These are phyloP conservation scores for Acanthurus lineatus DNA, from an alignment of 2,797 vertebrate species.

Conservation along the genomic window DNA sequence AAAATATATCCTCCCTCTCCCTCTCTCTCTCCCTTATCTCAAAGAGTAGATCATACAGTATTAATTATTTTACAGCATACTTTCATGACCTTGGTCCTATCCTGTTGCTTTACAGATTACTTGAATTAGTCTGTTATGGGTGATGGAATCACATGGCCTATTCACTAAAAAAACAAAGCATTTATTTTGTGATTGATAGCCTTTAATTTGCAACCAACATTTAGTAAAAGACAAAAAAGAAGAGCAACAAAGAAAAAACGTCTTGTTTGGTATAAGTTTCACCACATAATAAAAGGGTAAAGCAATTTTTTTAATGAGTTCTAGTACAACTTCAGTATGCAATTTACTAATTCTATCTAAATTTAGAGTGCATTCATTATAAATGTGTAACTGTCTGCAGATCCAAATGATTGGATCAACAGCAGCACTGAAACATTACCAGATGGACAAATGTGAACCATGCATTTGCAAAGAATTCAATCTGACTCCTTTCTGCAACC, in stretches of 20 bases:
- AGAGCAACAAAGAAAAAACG: neutral
- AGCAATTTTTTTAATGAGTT: neutral
- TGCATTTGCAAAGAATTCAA: neutral
- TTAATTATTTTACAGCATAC: constrained; percentile 63
- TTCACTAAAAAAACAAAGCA: neutral
- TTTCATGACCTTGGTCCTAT: constrained; percentile 41
- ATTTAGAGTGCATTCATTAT: neutral
- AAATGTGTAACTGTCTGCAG: too few relatives aligned
- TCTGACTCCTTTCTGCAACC: neutral
- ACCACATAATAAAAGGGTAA: neutral
- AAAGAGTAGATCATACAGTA: constrained; percentile 53
- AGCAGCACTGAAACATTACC: neutral
- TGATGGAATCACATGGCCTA: neutral
- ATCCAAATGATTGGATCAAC: neutral
- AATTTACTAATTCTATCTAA: neutral
- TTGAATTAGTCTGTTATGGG: neutral
- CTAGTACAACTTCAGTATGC: neutral
- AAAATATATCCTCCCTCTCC: neutral
- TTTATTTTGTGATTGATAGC: neutral
- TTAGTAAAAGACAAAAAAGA: neutral
- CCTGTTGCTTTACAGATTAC: constrained; percentile 21
- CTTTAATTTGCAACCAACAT: neutral
- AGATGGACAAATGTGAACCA: neutral
- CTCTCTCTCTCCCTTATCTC: constrained; percentile 17
- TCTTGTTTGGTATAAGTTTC: neutral